Evolutionary conservation across 2,113 vertebrate species (phyloP), one percentile per base, ranked within the genome.

Genomic region (Brachyistius frenatus): DNA sequence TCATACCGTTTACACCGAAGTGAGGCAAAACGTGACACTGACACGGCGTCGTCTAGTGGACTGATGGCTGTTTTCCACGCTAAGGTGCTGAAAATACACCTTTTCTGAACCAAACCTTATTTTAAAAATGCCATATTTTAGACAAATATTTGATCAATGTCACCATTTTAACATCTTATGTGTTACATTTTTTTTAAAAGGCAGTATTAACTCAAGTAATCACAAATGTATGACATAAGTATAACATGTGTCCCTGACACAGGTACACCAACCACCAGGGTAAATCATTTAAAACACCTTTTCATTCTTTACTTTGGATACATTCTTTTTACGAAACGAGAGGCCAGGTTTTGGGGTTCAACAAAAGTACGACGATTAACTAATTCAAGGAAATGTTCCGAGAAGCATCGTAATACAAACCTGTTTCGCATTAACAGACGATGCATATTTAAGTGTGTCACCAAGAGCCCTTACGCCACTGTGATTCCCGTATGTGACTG

Each of bases 391-490:
- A 1, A 60, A 52, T 57, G 9, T 55, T 46, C 9, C 33, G 13
- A 39, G n/a, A 74, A 54, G 35, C 72, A 15, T 9, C 62, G 49
- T 30, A 32, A 62, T 10, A 73, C 3, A 78, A 65, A 66, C 15
- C 6, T 62, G 57, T 63, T 14, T 13, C 31, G 63, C 74, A 37
- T 3, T 60, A 60, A 57, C n/a, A 33, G 54, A 60, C 30, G 11
- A 54, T 78, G 63, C 33, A 70, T 63, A 65, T 76, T 71, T 81
- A 44, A 81, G 54, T 31, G 66, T 33, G 47, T 5, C 56, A 58
- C 35, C 56, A 50, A 75, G 11, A 36, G 47, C 69, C 69, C 65
- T 36, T 23, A 1, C 64, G 78, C 41, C 68, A 54, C 49, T 0
- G 39, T 46, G 69, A 8, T 57, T 70, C 66, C 46, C 2, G 4